Evolutionary conservation across 2,888 invertebrate species (phyloP), one percentile per base, ranked within the genome.

Genomic region (Anthophora plumipes): DNA sequence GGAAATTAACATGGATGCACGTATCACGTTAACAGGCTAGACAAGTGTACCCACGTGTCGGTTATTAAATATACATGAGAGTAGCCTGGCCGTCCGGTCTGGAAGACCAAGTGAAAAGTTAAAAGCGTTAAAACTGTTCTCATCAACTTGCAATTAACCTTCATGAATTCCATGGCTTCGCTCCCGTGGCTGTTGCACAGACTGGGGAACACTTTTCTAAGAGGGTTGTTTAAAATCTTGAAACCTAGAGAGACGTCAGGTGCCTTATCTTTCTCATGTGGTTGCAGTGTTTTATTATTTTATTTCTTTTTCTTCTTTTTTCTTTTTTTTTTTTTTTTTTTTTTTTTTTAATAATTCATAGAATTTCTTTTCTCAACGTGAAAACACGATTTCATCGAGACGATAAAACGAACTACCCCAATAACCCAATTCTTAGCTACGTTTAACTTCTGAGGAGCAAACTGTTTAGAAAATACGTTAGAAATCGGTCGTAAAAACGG

Each of bases 31-130:
- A 64, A 78, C 76, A 69, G 67, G 46, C 54, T 60, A 55, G 73
- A 77, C 84, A 69, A 80, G 80, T 74, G 78, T 81, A 77, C 54
- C 88, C 81, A 87, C 80, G 86, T 85, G 85, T 85, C 71, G 72
- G 82, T 85, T 87, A 80, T 89, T 88, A 89, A 89, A 89, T 89
- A 89, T 87, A 89, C 89, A 89, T 89, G 90, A 89, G 89, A 84
- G 82, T 72, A 31, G 31, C 1, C 71, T 73, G 72, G 73, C 61
- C 70, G 69, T 31, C 61, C 22, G 66, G 54, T 71, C 63, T 46
- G 63, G 57, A 76, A 82, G 82, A 70, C 76, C 75, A 86, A 88
- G 86, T 87, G 87, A 88, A 88, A 87, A 88, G 88, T 82, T 87
- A 84, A 87, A 77, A 88, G 87, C 87, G 86, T 86, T 81, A 84